Percentiles rank a stretch among this genome's conserved stretches.
phyloP scores from a whole-genome alignment of 2,113 vertebrate species.

The Rhombomys opimus region DNA sequence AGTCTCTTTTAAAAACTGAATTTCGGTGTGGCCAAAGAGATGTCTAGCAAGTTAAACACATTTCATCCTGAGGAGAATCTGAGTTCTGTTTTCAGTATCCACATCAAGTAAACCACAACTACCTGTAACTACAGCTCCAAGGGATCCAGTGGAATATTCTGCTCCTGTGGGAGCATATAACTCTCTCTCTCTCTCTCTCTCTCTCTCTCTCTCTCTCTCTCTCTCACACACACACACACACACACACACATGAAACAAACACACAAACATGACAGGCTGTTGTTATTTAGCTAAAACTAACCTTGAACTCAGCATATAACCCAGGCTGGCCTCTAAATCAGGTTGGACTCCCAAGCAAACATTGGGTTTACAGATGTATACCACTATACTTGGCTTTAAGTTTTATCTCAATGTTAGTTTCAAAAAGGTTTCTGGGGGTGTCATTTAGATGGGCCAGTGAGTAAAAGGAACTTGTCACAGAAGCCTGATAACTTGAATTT shows the following conservation, averaged over 20 bases:
- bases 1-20: not conserved
- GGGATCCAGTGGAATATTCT: not conserved
- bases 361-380: not conserved
- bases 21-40: not conserved
- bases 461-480: not conserved
- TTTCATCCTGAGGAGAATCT: not conserved
- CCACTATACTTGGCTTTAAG: not conserved
- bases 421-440: not conserved
- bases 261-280: not conserved
- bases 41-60: not conserved
- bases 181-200: not conserved
- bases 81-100: not conserved
- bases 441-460: not conserved
- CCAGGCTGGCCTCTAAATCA: not conserved
- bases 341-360: not conserved
- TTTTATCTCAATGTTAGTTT: not conserved
- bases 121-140: not conserved
- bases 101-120: not conserved
- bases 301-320: not conserved
- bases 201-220: accelerated
- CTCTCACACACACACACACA: not conserved
- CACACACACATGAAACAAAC: not conserved
- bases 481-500: not conserved
- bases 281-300: not conserved
- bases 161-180: not conserved